Evolutionary conservation across 2,797 vertebrate species (phyloP).

Genomic region (Atherinosoma microstoma): DNA sequence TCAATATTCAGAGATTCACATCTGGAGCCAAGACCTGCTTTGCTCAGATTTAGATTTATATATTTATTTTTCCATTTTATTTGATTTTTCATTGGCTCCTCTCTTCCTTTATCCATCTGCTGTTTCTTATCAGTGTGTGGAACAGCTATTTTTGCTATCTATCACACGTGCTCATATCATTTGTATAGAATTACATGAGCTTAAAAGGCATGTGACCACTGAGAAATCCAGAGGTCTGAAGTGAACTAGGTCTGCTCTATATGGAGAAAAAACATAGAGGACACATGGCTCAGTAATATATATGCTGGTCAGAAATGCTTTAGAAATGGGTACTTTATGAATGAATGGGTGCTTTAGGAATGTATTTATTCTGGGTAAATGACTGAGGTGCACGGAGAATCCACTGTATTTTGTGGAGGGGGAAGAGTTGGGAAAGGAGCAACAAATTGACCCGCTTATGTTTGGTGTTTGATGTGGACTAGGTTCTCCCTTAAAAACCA

Average conservation of each 20-base stretch:
- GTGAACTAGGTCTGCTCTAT: conserved; percentile 39
- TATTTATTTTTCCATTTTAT: conserved; percentile 70
- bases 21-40: conserved; percentile 88
- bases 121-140: conserved; percentile 56
- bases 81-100: conserved; percentile 61
- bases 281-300: conserved; percentile 49
- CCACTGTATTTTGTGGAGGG: conserved; percentile 59
- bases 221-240: conserved; percentile 42
- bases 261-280: conserved; percentile 41
- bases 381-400: conserved; percentile 55
- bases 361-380: conserved; percentile 66
- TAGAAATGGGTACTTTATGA: conserved; percentile 13
- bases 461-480: conserved; percentile 76
- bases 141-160: conserved; percentile 60
- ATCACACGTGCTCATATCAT: conserved; percentile 45
- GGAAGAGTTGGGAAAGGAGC: conserved; percentile 63
- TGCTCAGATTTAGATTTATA: conserved; percentile 84
- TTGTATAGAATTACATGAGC: conserved; percentile 60
- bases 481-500: conserved; percentile 64
- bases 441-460: conserved; percentile 81
- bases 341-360: conserved; percentile 14
- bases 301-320: conserved; percentile 39
- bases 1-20: conserved; percentile 97
- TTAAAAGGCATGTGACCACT: conserved; percentile 45
- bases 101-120: conserved; percentile 52